Base-by-base conservation (phyloP, 2,888 invertebrate genomes). In the Amphimallon solstitiale region DNA sequence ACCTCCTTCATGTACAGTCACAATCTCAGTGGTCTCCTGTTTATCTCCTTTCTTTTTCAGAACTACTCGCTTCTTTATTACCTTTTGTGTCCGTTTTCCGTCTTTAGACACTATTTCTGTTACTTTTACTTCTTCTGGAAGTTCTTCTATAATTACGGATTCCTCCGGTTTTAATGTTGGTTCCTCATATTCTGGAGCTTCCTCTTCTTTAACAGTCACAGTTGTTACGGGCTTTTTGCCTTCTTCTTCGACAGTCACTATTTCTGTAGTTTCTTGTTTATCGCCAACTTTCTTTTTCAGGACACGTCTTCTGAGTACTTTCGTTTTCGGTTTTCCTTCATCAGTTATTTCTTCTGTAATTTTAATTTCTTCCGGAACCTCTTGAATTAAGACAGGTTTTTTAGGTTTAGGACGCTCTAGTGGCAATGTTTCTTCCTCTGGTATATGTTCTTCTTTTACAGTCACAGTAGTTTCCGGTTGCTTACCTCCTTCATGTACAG, bases 221-320 rank as follows among this genome's bases (percentile, higher is more conserved):
- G 76, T 76, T 19, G 76, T 75, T 63, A 73, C 66, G 1, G 78
- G 77, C 62, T 70, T 61, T 65, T 75, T 74, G 29, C 74, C 76
- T 49, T 77, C 76, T 64, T 78, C 74, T 68, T 78, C 73, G 12
- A 75, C 70, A 15, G 78, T 76, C 4, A 74, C 72, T 48, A 79
- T 79, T 73, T 78, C 77, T 0, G 79, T 79, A n/a, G 70, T 76
- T 72, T 79, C 77, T 73, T 77, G 80, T 68, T 78, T 78, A 1
- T 73, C 79, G 35, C 79, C 81, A 68, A 77, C 76, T 48, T 75
- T 77, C 70, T 80, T 84, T 38, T 74, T 78, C 10, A 79, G 75
- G 1, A 75, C 69, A n/a, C 79, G 75, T 63, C 77, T 81, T 52
- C 75, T 79, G 52, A 72, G 75, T 12, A 77, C 79, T 69, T 80